Evolutionary conservation across 2,113 vertebrate species (phyloP), one percentile per base, ranked within the genome.

Genomic region (Electrona antarctica): DNA sequence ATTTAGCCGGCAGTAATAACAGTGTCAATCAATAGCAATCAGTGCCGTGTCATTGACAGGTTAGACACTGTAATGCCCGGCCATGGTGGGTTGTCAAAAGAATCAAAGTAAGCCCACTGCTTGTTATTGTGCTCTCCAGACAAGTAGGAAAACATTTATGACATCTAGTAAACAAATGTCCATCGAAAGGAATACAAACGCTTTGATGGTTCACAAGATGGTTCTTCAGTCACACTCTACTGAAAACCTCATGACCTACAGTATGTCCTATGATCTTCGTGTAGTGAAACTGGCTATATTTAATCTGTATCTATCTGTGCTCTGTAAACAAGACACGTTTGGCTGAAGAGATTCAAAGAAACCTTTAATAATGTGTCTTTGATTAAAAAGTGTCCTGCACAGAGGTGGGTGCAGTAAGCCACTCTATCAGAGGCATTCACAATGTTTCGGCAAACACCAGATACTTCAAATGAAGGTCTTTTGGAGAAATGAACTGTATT

Each of bases 1-100:
- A 91, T 91, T 89, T 88, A 87, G 88, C 89, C 80, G 28, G 52
- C 72, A 81, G 89, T 88, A 90, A 87, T 88, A 88, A 92, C 68
- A 28, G 77, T 74, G 77, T 71, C 85, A 85, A 87, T 92, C 90
- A 88, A 92, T 90, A 91, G 80, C 82, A 82, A 86, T 88, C 78
- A 67, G 63, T 78, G 85, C 80, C 82, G 83, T 84, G 87, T 87
- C 86, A 89, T 90, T 89, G 89, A 90, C 88, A 87, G 88, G 85
- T 85, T 87, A 89, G 87, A 84, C 80, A 82, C 85, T 81, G 85
- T 87, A 81, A 87, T 80, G 85, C 90, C 88, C 89, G 88, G 76
- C 87, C 70, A 79, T 82, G 80, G 72, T 58, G 69, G 71, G 76
- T 74, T 73, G 64, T 90, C 82, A 90, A 85, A 92, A 68, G 77